These are phyloP conservation scores for Iselma pallidipennis DNA, from an alignment of 2,888 invertebrate genomes.

Conservation along the genomic window DNA sequence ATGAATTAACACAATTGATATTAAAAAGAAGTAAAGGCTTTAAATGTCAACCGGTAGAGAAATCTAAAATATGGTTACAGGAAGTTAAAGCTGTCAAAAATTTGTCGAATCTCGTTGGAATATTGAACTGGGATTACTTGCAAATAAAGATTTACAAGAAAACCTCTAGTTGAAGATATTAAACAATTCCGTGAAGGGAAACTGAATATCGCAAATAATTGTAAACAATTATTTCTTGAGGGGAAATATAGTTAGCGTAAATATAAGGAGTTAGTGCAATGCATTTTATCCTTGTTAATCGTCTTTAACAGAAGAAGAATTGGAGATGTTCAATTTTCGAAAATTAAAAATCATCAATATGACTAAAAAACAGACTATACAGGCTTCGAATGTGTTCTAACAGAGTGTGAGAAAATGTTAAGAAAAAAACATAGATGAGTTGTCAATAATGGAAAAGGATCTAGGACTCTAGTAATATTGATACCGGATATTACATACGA, in stretches of 20 bases:
- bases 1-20: conserved; percentile 30
- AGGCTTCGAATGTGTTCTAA: conserved; percentile 33
- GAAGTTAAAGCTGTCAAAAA: no score
- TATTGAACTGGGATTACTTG: conserved; percentile 31
- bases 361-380: conserved; percentile 20
- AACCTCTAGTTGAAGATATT: conserved; percentile 35
- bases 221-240: conserved; percentile 18
- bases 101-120: conserved; percentile 35
- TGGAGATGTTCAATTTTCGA: conserved; percentile 32
- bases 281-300: conserved; percentile 25
- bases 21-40: conserved; percentile 31
- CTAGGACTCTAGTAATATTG: no score
- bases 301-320: conserved; percentile 31
- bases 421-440: conserved; percentile 37
- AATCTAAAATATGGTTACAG: no score
- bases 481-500: no score
- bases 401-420: conserved; percentile 31
- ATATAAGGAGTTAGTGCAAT: conserved; percentile 31
- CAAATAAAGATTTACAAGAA: conserved; percentile 35
- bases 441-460: conserved; percentile 38
- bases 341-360: conserved; percentile 27
- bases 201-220: no score
- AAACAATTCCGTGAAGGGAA: conserved; percentile 31
- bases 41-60: conserved; percentile 19
- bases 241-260: conserved; percentile 21